Percentiles rank a stretch among this genome's conserved stretches.
Evolutionary conservation across 2,888 invertebrate species (phyloP).

Genomic region (Adelphocoris suturalis): DNA sequence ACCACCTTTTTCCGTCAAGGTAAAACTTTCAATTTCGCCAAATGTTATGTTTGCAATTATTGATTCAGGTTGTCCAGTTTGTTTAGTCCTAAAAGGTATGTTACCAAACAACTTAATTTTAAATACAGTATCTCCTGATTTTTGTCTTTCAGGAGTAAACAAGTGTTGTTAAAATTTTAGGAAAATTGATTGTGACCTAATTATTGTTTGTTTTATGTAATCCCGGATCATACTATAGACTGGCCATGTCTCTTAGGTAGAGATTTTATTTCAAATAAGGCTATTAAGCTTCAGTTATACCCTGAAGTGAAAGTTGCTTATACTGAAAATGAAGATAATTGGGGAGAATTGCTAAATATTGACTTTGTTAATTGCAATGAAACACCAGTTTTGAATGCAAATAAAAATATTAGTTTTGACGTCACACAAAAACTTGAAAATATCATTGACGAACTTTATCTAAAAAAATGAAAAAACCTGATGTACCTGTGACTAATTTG

Average conservation of each 20-base stretch:
- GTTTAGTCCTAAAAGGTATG: not conserved
- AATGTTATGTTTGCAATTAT: not conserved
- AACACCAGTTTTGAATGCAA: not conserved
- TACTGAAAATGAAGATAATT: not conserved
- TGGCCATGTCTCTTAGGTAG: slow-evolving; percentile 45
- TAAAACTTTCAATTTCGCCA: not conserved
- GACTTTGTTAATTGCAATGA: not conserved
- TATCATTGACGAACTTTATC: slow-evolving; percentile 1
- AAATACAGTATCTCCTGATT: not conserved
- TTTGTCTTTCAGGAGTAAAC: not conserved
- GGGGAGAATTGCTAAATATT: slow-evolving; percentile 28
- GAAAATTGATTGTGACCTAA: not conserved
- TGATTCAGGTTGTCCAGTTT: slow-evolving; percentile 14
- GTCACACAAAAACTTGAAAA: not conserved
- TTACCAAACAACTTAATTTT: not conserved
- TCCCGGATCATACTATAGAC: not conserved
- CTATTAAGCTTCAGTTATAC: not conserved
- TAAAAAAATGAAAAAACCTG: not conserved
- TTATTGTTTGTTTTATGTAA: not conserved
- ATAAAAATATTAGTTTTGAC: not conserved
- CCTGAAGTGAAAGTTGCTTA: not conserved
- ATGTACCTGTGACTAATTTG: slow-evolving; percentile 20
- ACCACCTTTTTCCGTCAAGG: slow-evolving; percentile 2
- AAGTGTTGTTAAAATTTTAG: not conserved
- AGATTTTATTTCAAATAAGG: slow-evolving; percentile 24